Evolutionary conservation across 1,140 invertebrate genomes (phyloP).

Genomic region (Myzus persicae): DNA sequence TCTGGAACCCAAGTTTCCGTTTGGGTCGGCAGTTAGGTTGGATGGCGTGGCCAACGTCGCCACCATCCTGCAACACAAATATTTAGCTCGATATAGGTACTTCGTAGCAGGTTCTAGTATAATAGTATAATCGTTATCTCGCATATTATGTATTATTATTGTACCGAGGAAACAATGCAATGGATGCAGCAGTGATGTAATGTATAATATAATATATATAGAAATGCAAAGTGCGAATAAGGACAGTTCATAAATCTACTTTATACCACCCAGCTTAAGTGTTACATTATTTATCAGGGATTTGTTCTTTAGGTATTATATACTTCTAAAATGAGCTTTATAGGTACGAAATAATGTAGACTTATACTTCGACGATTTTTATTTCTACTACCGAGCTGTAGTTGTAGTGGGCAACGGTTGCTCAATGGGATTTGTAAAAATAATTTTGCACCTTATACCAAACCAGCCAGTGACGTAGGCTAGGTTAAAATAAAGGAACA

Average conservation of each 20-base stretch:
- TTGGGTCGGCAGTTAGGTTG: conserved; percentile 45
- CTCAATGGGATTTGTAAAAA: neutral
- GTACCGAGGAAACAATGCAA: neutral
- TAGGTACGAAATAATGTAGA: neutral
- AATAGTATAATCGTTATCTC: neutral
- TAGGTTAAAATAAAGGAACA: too few relatives aligned
- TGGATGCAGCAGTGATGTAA: neutral
- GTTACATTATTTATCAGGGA: conserved; percentile 13
- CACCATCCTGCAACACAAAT: conserved; percentile 39
- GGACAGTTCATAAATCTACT: neutral
- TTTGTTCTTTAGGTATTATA: neutral
- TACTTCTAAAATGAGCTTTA: neutral
- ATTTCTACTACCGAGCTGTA: neutral
- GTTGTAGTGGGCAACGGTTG: neutral
- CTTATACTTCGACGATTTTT: neutral
- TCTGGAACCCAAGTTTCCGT: conserved; percentile 47
- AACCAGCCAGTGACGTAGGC: too few relatives aligned
- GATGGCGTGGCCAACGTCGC: conserved; percentile 37
- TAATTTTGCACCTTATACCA: neutral
- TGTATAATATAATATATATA: neutral
- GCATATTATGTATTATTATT: neutral
- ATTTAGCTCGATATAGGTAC: neutral
- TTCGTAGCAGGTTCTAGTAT: neutral
- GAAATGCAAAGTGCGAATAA: neutral
- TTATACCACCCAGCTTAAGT: neutral